phyloP scores from a whole-genome alignment of 2,888 invertebrate species.

The Dasypogon diadema region DNA sequence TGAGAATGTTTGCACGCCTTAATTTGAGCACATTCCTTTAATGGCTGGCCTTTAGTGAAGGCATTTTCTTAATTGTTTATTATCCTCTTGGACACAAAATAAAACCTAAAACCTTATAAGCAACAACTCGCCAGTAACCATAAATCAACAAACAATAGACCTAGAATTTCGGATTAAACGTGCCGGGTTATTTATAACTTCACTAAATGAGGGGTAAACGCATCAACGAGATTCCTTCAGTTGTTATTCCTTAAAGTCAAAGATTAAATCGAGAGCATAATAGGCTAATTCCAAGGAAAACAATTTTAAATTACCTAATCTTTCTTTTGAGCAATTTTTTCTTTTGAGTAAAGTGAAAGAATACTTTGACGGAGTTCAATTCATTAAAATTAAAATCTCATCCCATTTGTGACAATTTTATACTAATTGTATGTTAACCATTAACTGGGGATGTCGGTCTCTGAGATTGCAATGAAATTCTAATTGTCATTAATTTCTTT shows the following conservation, averaged over 20 bases:
- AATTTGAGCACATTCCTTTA: not conserved
- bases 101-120: too few species aligned
- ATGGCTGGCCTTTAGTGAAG: slow-evolving; percentile 4
- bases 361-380: too few species aligned
- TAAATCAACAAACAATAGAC: slow-evolving; percentile 21
- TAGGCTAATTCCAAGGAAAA: too few species aligned
- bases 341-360: too few species aligned
- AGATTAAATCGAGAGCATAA: not conserved
- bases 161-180: not conserved
- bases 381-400: too few species aligned
- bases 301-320: too few species aligned
- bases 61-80: slow-evolving; percentile 8
- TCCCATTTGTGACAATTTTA: too few species aligned
- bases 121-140: slow-evolving; percentile 9
- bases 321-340: too few species aligned
- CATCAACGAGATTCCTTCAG: not conserved
- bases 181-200: slow-evolving; percentile 6
- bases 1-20: not conserved
- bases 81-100: not conserved
- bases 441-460: too few species aligned
- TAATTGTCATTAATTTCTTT: too few species aligned
- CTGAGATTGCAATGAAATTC: too few species aligned
- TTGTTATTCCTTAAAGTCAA: slow-evolving; percentile 9
- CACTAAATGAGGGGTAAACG: not conserved
- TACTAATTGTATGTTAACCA: too few species aligned